Conservation (phyloP, 2,888 invertebrate genomes). For the Sinelater perroti region DNA sequence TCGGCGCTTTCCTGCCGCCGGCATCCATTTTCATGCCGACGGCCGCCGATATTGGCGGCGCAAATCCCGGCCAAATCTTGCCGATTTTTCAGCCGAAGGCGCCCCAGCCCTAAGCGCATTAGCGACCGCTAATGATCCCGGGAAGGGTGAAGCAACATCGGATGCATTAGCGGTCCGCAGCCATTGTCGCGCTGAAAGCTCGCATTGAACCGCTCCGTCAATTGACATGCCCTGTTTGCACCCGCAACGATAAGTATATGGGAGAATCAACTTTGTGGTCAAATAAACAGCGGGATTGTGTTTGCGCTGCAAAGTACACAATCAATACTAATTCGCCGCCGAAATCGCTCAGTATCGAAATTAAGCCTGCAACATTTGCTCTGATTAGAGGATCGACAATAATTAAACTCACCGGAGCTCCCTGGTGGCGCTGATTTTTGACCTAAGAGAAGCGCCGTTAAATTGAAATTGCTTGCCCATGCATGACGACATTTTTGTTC, state of each 20-base stretch:
- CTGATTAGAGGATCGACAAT: conserved; percentile 35
- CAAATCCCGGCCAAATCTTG: conserved; percentile 17
- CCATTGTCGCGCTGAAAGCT: conserved; percentile 26
- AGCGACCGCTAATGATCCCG: conserved; percentile 35
- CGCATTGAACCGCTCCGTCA: conserved; percentile 31
- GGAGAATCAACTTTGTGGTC: conserved; percentile 52
- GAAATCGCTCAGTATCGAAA: conserved; percentile 38
- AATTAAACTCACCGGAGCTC: conserved; percentile 13
- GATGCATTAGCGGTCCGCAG: conserved; percentile 13
- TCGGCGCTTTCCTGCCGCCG: conserved; percentile 36
- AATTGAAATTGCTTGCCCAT: background rate
- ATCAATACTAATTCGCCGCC: conserved; percentile 56
- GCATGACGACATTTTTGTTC: background rate
- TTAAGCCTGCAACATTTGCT: conserved; percentile 32
- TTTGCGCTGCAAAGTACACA: conserved; percentile 50
- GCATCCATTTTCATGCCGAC: conserved; percentile 36
- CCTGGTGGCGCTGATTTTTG: background rate
- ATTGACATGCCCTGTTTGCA: conserved; percentile 59
- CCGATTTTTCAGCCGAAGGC: conserved; percentile 15
- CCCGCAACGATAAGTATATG: conserved; percentile 57
- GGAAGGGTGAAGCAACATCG: conserved; percentile 17
- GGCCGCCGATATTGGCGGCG: conserved; percentile 17
- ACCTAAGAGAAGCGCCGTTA: background rate
- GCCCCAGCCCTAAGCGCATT: conserved; percentile 28
- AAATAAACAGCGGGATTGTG: conserved; percentile 36